Evolutionary conservation across 2,113 vertebrate genomes (phyloP).

Genomic region (Syngnathus floridae): DNA sequence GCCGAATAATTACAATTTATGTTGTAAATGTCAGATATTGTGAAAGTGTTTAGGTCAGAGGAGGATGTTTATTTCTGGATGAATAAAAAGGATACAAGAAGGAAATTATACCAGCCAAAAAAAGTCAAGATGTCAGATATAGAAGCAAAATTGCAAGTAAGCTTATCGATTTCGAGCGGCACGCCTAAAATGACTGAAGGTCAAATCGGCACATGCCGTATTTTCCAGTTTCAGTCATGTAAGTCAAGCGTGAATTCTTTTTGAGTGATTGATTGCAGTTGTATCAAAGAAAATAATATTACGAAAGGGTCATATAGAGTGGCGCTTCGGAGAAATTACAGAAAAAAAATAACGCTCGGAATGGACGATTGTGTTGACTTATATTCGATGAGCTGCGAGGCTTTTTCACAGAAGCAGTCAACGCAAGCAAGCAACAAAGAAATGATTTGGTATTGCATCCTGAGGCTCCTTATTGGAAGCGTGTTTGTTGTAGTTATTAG

Average conservation of each 20-base stretch:
- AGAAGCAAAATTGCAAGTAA: neutral
- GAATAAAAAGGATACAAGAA: neutral
- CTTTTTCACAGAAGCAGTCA: neutral
- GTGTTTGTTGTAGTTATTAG: constrained; percentile 3
- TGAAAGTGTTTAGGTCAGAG: neutral
- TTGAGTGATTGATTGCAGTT: neutral
- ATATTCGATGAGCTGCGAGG: neutral
- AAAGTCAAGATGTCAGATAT: neutral
- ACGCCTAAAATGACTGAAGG: neutral
- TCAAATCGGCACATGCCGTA: neutral
- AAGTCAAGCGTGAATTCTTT: neutral
- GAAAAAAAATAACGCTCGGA: neutral
- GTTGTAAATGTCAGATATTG: neutral
- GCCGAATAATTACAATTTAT: too few species aligned
- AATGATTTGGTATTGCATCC: constrained; percentile 6
- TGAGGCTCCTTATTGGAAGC: neutral
- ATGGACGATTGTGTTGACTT: neutral
- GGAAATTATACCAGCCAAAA: neutral
- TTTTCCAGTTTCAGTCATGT: neutral
- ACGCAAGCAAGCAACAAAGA: neutral
- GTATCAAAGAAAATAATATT: neutral
- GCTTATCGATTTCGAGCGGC: neutral
- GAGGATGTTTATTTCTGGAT: neutral
- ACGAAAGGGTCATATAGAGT: neutral
- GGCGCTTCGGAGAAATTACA: neutral